Evolutionary conservation across 2,888 invertebrate genomes (phyloP).

Genomic region (Lordiphosa andalusiaca): DNA sequence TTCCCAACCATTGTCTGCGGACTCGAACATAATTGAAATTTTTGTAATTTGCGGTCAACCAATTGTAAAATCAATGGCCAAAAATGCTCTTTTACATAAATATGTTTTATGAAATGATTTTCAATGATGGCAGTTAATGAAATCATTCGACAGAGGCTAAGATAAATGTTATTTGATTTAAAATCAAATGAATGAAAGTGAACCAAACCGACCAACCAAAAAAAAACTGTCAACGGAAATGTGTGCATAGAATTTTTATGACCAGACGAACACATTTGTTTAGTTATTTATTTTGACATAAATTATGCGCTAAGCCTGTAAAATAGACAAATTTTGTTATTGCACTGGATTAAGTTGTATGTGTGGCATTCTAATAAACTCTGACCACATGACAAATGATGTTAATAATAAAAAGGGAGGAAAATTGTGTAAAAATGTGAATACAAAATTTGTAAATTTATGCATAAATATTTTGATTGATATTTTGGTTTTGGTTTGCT

Average conservation of each 20-base stretch:
- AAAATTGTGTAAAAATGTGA: not conserved
- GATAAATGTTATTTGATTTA: constrained; percentile 34
- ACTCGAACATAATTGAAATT: constrained; percentile 8
- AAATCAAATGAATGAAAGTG: constrained; percentile 20
- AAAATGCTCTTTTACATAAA: constrained; percentile 35
- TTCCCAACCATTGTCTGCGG: not conserved
- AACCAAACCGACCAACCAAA: constrained; percentile 3
- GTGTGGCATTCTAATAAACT: constrained; percentile 48
- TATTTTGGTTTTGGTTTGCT: too few species aligned
- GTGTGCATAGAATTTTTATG: constrained; percentile 17
- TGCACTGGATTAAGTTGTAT: constrained; percentile 34
- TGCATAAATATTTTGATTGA: not conserved
- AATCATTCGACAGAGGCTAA: constrained; percentile 27
- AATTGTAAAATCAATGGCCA: constrained; percentile 8
- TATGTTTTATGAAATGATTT: constrained; percentile 64
- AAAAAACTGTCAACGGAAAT: constrained; percentile 14
- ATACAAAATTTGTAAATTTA: not conserved
- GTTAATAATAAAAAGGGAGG: not conserved
- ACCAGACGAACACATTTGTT: constrained; percentile 9
- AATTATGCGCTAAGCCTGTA: constrained; percentile 23
- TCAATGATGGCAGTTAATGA: constrained; percentile 43
- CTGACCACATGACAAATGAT: constrained; percentile 30
- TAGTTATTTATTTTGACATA: constrained; percentile 14
- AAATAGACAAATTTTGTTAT: constrained; percentile 35
- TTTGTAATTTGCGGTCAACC: constrained; percentile 7